phyloP scores from a whole-genome alignment of 1,140 invertebrate species.

The Cyphomyrmex costatus region DNA sequence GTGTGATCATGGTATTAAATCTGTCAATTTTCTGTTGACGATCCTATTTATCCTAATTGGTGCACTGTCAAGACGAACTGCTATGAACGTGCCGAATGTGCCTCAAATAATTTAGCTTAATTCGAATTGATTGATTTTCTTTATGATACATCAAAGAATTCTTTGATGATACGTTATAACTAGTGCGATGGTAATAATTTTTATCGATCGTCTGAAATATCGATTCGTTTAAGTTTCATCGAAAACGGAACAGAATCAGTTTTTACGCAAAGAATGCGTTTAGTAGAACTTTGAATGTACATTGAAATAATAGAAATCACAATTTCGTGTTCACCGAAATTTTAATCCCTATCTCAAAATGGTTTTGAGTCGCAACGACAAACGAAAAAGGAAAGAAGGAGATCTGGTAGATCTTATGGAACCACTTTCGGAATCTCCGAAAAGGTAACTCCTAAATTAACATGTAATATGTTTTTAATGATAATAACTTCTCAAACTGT shows the following conservation, averaged over 20 bases:
- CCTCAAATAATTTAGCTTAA: no score
- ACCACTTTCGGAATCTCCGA: slow-evolving; percentile 86
- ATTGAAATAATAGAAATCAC: background rate
- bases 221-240: no score
- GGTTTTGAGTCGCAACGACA: slow-evolving; percentile 86
- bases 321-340: background rate
- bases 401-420: slow-evolving; percentile 86
- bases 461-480: background rate
- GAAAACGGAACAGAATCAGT: background rate
- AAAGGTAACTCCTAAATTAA: slow-evolving; percentile 83
- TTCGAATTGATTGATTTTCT: no score
- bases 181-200: slow-evolving; percentile 13
- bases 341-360: slow-evolving; percentile 77
- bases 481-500: background rate
- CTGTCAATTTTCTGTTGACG: no score
- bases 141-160: no score
- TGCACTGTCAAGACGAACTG: no score
- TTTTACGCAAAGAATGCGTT: background rate
- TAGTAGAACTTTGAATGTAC: background rate
- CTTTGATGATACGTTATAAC: background rate
- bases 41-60: no score
- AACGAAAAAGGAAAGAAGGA: slow-evolving; percentile 85
- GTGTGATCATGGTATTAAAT: no score
- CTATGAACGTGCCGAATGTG: no score
- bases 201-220: background rate